Conservation (phyloP, 2,113 vertebrate genomes). For the Cercopithecus mona region DNA sequence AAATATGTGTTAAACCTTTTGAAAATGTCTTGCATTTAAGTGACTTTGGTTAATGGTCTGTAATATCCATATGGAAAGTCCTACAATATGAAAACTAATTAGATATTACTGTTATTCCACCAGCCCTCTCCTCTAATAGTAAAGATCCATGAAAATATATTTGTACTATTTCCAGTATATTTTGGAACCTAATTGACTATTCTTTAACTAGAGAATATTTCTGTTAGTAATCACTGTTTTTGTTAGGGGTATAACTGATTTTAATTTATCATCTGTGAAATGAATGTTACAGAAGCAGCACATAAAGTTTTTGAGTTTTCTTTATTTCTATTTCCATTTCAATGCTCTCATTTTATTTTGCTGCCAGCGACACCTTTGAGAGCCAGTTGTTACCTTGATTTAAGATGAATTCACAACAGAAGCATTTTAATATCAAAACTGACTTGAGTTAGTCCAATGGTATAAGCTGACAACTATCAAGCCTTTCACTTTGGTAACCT, state of each 20-base stretch:
- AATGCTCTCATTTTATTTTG: background rate
- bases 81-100: background rate
- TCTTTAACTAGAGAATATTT: background rate
- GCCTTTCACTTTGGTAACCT: background rate
- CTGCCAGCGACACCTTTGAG: background rate
- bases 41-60: background rate
- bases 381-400: background rate
- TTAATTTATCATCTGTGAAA: background rate
- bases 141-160: background rate
- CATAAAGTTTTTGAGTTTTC: background rate
- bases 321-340: background rate
- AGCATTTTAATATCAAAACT: background rate
- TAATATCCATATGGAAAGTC: background rate
- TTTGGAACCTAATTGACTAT: background rate
- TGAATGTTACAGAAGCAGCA: background rate
- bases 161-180: background rate
- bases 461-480: background rate
- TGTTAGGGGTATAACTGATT: background rate
- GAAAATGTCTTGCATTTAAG: background rate
- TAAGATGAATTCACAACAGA: background rate
- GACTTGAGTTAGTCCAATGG: background rate
- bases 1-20: background rate
- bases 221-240: background rate
- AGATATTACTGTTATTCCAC: background rate
- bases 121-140: background rate